Evolutionary conservation across 2,888 invertebrate species (phyloP), one percentile per base, ranked within the genome.

Genomic region (Proisotoma minuta): DNA sequence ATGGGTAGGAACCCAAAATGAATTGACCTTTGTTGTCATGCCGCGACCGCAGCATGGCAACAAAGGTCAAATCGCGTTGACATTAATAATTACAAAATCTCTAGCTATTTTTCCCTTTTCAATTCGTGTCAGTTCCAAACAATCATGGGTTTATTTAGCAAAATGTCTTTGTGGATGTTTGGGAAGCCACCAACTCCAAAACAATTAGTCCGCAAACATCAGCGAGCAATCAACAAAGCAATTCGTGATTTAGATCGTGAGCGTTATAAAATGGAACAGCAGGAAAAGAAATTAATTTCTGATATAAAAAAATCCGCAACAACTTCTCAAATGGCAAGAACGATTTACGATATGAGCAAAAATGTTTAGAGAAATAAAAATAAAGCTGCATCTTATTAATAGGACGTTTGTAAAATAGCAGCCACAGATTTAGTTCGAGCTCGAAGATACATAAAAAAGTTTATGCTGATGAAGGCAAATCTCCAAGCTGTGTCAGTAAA

Each of bases 251-350:
- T 84, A 58, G 84, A 84, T 69, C 75, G 82, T 66, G 83, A 82
- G 74, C 28, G 77, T 50, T 72, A 74, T 8, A 80, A 81, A 60
- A 80, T 84, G 80, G 84, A 84, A 73, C 79, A 79, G 56, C 82
- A 84, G 72, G 84, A 84, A 73, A 83, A 84, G 76, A 84, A 83
- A 75, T 78, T 83, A 40, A 84, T 84, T 62, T 78, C 78, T 18
- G 84, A 84, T 72, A 84, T 84, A 49, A 84, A 84, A 74, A 83
- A 82, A 75, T 82, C 83, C 82, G 84, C 84, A 2, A 84, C 83
- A 74, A 78, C 81, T 72, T 82, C 82, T 57, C 84, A 84, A 75
- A 83, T 84, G 83, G 82, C 82, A 71, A 5, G 18, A 12, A n/a
- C n/a, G n/a, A n/a, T n/a, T n/a, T n/a, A n/a, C n/a, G n/a, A n/a